Evolutionary conservation across 1,140 invertebrate species (phyloP).

Genomic region (Temnothorax longispinosus): DNA sequence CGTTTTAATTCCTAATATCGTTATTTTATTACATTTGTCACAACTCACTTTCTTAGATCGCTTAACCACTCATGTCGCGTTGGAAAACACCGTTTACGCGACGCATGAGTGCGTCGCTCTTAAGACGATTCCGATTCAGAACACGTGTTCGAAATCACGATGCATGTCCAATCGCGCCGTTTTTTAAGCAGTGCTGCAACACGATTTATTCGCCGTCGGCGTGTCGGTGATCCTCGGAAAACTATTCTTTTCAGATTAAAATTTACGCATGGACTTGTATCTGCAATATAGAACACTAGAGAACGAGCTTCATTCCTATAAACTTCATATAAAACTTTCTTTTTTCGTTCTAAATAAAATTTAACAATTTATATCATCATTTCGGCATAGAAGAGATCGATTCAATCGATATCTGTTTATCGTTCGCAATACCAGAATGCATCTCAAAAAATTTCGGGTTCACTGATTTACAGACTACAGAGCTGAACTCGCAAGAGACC

Average conservation of each 20-base stretch:
- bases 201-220: neutral
- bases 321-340: no score
- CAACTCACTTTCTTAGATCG: neutral
- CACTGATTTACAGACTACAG: no score
- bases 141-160: constrained; percentile 41
- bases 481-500: no score
- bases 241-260: neutral
- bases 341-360: neutral
- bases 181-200: constrained; percentile 16
- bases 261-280: neutral
- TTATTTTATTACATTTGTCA: neutral
- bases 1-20: neutral
- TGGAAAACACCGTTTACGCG: constrained; percentile 10
- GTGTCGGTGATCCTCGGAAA: neutral
- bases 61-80: neutral
- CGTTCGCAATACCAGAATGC: neutral
- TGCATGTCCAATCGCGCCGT: neutral
- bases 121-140: constrained; percentile 33
- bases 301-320: neutral
- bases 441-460: no score
- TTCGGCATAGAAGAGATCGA: neutral
- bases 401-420: neutral
- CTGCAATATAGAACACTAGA: neutral
- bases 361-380: neutral
- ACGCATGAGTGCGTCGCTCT: neutral